These are phyloP conservation scores for Trissolcus brochymenae DNA, from an alignment of 2,888 invertebrate species.

Conservation along the genomic window DNA sequence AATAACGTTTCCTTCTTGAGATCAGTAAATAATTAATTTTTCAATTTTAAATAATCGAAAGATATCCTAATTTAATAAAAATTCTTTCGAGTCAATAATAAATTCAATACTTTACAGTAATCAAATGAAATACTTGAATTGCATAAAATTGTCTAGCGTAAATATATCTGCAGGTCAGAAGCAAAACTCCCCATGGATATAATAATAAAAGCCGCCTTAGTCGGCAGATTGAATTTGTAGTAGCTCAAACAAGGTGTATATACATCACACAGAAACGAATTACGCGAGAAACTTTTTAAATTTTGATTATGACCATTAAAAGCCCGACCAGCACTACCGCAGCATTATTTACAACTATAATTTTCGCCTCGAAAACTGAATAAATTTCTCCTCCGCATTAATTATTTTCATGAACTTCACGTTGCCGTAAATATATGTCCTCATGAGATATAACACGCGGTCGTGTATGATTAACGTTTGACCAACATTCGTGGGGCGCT, in stretches of 20 bases:
- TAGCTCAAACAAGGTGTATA: slow-evolving; percentile 8
- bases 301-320: slow-evolving; percentile 44
- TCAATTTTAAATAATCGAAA: no score
- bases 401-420: slow-evolving; percentile 48
- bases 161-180: background rate
- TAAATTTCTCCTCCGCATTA: slow-evolving; percentile 46
- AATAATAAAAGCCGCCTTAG: background rate
- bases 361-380: slow-evolving; percentile 39
- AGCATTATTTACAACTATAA: slow-evolving; percentile 37
- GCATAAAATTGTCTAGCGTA: background rate
- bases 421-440: slow-evolving; percentile 33
- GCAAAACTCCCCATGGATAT: background rate
- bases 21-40: no score
- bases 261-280: slow-evolving; percentile 14
- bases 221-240: background rate
- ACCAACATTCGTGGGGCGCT: slow-evolving; percentile 27
- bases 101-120: no score
- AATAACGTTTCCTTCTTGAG: no score
- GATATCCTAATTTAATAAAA: background rate
- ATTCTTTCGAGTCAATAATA: no score
- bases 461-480: slow-evolving; percentile 44
- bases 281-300: slow-evolving; percentile 32
- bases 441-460: slow-evolving; percentile 41
- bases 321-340: slow-evolving; percentile 24
- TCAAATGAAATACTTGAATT: no score